phyloP scores from a whole-genome alignment of 2,888 invertebrate species.

The Ceramica pisi region DNA sequence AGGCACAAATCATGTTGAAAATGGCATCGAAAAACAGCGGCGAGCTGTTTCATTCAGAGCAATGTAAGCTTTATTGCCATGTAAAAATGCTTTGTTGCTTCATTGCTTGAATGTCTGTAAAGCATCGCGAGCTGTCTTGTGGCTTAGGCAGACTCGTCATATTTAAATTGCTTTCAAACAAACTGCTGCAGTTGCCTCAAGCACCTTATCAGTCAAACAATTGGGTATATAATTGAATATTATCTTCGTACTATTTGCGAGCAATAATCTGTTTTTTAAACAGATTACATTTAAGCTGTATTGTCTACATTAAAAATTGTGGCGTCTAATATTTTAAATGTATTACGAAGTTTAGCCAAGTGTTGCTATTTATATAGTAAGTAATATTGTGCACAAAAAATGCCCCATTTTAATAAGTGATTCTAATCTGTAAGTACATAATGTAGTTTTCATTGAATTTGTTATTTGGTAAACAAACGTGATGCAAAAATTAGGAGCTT shows the following conservation, averaged over 20 bases:
- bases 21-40: neutral
- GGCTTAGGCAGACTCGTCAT: accelerated
- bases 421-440: slow-evolving; percentile 9
- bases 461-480: slow-evolving; percentile 12
- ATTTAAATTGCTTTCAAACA: neutral
- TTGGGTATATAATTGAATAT: neutral
- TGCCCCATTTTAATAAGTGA: slow-evolving; percentile 42
- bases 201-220: neutral
- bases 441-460: neutral
- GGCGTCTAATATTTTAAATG: neutral
- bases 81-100: too few species aligned
- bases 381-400: slow-evolving; percentile 37
- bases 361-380: slow-evolving; percentile 33
- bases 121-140: neutral
- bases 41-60: neutral
- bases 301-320: neutral
- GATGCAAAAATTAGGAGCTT: neutral
- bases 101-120: neutral
- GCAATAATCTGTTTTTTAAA: too few species aligned
- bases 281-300: slow-evolving; percentile 4
- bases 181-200: neutral
- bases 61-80: neutral
- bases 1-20: neutral
- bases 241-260: neutral
- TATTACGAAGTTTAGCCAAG: slow-evolving; percentile 5